These are phyloP conservation scores for Notarius quadriscutis DNA, from an alignment of 2,113 vertebrate genomes.

Conservation along the genomic window DNA sequence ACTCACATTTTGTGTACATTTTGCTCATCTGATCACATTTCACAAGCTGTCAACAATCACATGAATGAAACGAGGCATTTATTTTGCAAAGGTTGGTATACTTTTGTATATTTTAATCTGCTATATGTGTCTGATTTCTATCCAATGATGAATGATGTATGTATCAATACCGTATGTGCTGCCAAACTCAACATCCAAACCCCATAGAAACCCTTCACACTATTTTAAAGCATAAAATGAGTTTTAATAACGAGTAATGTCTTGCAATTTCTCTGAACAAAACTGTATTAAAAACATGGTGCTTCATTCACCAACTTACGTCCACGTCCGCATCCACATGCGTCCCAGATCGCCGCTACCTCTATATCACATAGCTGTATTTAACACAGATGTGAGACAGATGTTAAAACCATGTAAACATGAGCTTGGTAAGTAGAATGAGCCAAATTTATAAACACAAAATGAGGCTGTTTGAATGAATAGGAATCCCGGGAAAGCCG, in stretches of 20 bases:
- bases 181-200: background rate
- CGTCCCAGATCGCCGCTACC: background rate
- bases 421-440: background rate
- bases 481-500: background rate
- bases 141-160: no score
- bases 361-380: background rate
- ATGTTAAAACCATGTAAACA: background rate
- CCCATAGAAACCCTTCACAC: no score
- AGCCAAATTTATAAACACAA: background rate
- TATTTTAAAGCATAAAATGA: background rate
- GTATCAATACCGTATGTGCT: background rate
- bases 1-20: no score
- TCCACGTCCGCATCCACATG: no score
- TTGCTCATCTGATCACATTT: no score
- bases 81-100: background rate
- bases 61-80: background rate
- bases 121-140: background rate
- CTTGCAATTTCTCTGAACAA: no score
- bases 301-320: background rate
- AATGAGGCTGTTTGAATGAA: background rate
- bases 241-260: background rate
- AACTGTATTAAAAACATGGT: no score
- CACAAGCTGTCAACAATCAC: no score
- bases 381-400: background rate
- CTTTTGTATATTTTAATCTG: background rate